Conservation (phyloP, 2,113 vertebrate genomes). For the Tautogolabrus adspersus region DNA sequence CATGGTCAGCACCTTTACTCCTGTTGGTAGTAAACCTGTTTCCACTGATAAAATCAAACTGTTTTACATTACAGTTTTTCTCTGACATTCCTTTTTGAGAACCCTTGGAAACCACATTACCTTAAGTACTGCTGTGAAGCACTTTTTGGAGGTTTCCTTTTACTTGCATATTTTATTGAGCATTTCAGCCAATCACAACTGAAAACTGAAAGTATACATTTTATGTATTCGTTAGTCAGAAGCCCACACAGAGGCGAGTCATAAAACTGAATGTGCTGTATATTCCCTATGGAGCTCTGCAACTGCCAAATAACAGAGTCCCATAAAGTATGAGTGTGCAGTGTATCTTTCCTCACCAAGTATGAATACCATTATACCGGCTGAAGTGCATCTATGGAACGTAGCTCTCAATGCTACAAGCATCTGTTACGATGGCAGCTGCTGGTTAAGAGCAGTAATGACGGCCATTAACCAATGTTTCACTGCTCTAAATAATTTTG, state of each 20-base stretch:
- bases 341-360: conserved; percentile 43
- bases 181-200: conserved; percentile 10
- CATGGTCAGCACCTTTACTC: neutral
- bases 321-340: conserved; percentile 48
- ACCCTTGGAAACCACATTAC: neutral
- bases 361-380: conserved; percentile 54
- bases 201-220: conserved; percentile 5
- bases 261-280: conserved; percentile 30
- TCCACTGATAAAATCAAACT: neutral
- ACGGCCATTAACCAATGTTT: conserved; percentile 66
- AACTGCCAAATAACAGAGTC: conserved; percentile 38
- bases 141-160: neutral
- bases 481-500: conserved; percentile 45
- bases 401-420: conserved; percentile 42
- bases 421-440: conserved; percentile 64
- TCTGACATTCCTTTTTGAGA: neutral
- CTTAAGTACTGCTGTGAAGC: neutral
- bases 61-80: no score
- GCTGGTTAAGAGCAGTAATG: conserved; percentile 68
- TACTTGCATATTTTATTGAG: conserved; percentile 8
- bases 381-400: conserved; percentile 57
- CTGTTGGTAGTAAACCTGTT: neutral
- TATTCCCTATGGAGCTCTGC: conserved; percentile 17
- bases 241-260: neutral
- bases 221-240: conserved; percentile 16